Base-by-base conservation (phyloP, 2,888 invertebrate genomes). In the Dimorphilus gyrociliatus region DNA sequence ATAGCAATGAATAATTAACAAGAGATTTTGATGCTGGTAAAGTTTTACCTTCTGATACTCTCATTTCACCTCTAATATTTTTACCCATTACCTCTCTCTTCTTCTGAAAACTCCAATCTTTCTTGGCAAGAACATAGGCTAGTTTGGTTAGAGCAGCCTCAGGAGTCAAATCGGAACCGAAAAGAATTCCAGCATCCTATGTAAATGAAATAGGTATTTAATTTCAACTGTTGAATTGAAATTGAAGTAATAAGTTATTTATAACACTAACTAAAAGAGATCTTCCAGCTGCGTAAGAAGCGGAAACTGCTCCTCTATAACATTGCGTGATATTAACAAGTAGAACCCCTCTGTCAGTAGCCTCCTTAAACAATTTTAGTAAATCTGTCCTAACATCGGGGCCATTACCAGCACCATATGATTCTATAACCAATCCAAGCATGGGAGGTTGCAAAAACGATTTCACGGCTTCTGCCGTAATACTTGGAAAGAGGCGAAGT, bases 291-390 rank as follows among this genome's bases (percentile, higher is more conserved):
- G 81, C 81, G 53, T 94, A 94, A 1, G 76, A 67, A 6, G 75
- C 68, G 2, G 72, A 68, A 1, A 94, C 90, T 1, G 75, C 66
- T 1, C 92, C 94, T 29, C 72, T 74, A 0, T 71, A 63, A 53
- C 92, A 92, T 55, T 94, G 92, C 0, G 88, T 84, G 41, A 81
- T 80, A 60, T 90, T 92, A 2, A 94, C 73, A 21, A 94, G 73
- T 1, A 88, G 73, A 0, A 82, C 84, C 8, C 80, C 58, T 29
- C 51, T 66, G 6, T 71, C 61, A 0, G 76, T 69, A 0, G 88
- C 86, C 0, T 68, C 67, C 17, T 67, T 66, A 14, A 92, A 64
- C 41, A 73, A 78, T 0, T 72, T 66, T 5, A 86, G 60, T 2
- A 94, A 65, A 45, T 88, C 88, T n/a, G 65, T 63, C 6, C 84